Evolutionary conservation across 2,888 invertebrate genomes (phyloP).

Genomic region (Spodoptera exigua): DNA sequence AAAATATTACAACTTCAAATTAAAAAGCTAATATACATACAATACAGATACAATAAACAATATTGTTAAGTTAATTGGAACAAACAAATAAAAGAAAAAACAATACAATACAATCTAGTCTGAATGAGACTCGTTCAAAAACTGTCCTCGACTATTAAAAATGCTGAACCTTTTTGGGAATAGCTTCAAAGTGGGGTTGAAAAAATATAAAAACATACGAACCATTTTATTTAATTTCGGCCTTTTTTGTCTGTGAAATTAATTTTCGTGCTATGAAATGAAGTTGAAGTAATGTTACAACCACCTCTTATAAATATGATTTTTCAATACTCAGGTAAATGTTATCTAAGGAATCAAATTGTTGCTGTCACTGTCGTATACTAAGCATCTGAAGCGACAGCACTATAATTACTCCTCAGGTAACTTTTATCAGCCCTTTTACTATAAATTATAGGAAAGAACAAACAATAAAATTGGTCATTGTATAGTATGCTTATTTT

Average conservation of each 20-base stretch:
- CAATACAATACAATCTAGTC: conserved; percentile 25
- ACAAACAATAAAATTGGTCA: no score
- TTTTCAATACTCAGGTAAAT: no score
- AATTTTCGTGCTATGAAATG: neutral
- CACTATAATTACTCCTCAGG: no score
- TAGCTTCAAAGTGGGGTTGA: conserved; percentile 13
- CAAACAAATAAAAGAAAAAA: conserved; percentile 23
- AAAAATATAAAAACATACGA: conserved; percentile 28
- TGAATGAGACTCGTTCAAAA: conserved; percentile 18
- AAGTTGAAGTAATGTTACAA: no score
- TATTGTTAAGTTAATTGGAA: conserved; percentile 31
- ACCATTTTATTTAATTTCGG: conserved; percentile 11
- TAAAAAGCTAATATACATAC: conserved; percentile 33
- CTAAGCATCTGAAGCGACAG: no score
- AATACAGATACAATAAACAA: no score
- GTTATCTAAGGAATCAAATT: no score
- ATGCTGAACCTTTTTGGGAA: conserved; percentile 26
- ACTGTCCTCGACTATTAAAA: conserved; percentile 15
- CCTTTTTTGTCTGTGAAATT: conserved; percentile 4
- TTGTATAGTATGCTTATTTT: no score
- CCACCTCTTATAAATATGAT: no score
- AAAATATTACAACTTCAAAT: conserved; percentile 33
- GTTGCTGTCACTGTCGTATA: no score
- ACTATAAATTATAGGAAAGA: no score
- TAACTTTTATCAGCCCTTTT: no score